These are phyloP conservation scores for Cerastis rubricosa DNA, from an alignment of 2,888 invertebrate species.

Conservation along the genomic window DNA sequence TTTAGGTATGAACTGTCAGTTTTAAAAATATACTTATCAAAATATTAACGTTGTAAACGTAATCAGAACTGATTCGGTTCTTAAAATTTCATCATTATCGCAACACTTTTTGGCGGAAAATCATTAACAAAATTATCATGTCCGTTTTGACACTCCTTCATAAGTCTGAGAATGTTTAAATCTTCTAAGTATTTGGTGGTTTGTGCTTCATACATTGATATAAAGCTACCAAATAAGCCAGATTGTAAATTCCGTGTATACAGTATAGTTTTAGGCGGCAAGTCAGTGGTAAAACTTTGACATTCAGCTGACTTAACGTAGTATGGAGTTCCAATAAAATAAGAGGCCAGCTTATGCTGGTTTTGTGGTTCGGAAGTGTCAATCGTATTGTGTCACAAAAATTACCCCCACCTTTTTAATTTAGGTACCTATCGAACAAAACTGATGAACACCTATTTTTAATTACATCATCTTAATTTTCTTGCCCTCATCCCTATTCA, in stretches of 20 bases:
- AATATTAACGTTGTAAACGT: slow-evolving; percentile 16
- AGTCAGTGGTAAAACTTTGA: not conserved
- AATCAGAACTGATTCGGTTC: slow-evolving; percentile 43
- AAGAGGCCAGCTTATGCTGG: not conserved
- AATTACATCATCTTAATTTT: too few relatives aligned
- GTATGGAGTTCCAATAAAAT: not conserved
- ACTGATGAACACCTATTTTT: not conserved
- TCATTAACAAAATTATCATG: slow-evolving; percentile 14
- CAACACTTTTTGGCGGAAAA: slow-evolving; percentile 11
- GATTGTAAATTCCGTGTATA: not conserved
- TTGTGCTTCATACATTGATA: not conserved
- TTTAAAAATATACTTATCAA: slow-evolving; percentile 34
- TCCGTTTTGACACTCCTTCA: slow-evolving; percentile 12
- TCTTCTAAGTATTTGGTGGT: not conserved
- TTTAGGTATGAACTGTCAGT: not conserved
- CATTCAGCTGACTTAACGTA: not conserved
- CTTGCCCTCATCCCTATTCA: too few relatives aligned
- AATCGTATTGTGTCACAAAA: not conserved
- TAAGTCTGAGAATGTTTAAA: not conserved
- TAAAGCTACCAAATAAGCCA: not conserved
- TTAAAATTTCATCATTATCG: slow-evolving; percentile 21
- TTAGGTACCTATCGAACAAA: not conserved
- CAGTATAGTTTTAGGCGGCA: not conserved
- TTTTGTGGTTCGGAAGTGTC: not conserved
- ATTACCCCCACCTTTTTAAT: not conserved